Evolutionary conservation across 2,113 vertebrate genomes (phyloP).

Genomic region (Lanius collurio): DNA sequence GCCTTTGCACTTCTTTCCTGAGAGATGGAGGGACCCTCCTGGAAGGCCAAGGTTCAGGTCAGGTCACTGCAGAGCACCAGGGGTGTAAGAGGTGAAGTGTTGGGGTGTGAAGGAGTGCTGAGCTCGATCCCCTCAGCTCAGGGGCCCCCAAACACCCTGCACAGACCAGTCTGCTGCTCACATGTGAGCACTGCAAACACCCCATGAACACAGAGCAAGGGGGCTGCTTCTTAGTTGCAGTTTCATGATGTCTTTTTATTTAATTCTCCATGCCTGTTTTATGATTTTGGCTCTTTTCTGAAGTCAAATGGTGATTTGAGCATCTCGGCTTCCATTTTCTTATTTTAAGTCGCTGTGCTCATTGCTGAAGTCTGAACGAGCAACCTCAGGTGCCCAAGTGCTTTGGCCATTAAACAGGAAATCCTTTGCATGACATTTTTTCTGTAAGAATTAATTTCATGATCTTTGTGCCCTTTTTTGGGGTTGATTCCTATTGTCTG

Average conservation of each 20-base stretch:
- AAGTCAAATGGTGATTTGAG: neutral
- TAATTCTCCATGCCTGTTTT: fast-evolving
- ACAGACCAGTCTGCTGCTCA: fast-evolving
- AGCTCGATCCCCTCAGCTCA: fast-evolving
- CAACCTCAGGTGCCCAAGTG: fast-evolving
- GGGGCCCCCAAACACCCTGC: neutral
- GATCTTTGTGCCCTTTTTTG: neutral
- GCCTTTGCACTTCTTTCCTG: neutral
- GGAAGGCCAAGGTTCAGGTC: fast-evolving
- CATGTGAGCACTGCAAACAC: fast-evolving
- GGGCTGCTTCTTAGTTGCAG: neutral
- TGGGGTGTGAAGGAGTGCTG: too few relatives aligned
- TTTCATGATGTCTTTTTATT: neutral
- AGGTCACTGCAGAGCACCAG: fast-evolving
- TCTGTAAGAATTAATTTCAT: neutral
- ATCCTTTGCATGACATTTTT: neutral
- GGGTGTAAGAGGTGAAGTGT: fast-evolving
- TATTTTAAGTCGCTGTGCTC: neutral
- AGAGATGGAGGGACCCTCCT: neutral
- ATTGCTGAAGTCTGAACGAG: neutral
- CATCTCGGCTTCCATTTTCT: neutral
- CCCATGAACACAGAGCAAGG: fast-evolving
- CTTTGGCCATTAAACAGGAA: neutral
- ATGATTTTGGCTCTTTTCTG: neutral
- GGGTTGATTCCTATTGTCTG: neutral